These are phyloP conservation scores for Salminus brasiliensis DNA, from an alignment of 2,113 vertebrate genomes.

Conservation along the genomic window DNA sequence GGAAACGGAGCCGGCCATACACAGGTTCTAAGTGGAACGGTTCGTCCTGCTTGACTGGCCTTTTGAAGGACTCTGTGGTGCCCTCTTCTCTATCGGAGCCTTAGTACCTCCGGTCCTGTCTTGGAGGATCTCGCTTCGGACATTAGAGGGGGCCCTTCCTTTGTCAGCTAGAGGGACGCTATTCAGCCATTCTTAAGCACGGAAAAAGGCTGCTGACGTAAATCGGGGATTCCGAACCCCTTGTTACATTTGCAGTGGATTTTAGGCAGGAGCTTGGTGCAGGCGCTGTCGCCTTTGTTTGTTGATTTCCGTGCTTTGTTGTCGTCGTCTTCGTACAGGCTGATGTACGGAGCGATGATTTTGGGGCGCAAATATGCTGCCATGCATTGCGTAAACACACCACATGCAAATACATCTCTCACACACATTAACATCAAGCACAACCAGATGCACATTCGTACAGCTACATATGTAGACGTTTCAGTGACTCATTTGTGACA, in stretches of 20 bases:
- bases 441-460: constrained; percentile 57
- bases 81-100: constrained; percentile 6
- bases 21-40: constrained; percentile 87
- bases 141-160: constrained; percentile 23
- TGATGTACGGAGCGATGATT: constrained; percentile 64
- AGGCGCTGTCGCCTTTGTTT: constrained; percentile 43
- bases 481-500: constrained; percentile 12
- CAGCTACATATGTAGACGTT: constrained; percentile 21
- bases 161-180: constrained; percentile 30
- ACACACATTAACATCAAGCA: constrained; percentile 56
- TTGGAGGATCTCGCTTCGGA: constrained; percentile 23
- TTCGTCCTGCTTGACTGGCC: constrained; percentile 54
- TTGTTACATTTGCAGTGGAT: constrained; percentile 73
- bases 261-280: constrained; percentile 62
- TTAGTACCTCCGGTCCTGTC: constrained; percentile 10
- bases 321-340: constrained; percentile 65
- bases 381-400: constrained; percentile 19
- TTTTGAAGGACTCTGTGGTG: constrained; percentile 18
- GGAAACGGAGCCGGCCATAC: constrained; percentile 79
- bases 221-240: constrained; percentile 60
- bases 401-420: constrained; percentile 28
- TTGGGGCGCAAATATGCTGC: constrained; percentile 16
- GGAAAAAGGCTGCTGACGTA: constrained; percentile 34
- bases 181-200: constrained; percentile 11
- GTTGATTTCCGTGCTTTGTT: constrained; percentile 45